Conservation (phyloP, 2,888 invertebrate genomes). For the Lydus trimaculatus region DNA sequence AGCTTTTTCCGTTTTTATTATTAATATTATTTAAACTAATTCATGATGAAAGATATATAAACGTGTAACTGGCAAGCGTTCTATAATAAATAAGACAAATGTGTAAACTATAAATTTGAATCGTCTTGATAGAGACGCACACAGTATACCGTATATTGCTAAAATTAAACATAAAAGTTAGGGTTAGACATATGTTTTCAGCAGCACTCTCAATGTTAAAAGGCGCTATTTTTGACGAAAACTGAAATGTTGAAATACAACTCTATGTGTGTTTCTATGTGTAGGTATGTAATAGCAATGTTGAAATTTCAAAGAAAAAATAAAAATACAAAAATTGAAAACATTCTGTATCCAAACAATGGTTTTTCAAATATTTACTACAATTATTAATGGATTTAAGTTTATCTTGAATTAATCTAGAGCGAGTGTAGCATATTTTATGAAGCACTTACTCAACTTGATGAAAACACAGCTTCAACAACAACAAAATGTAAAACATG, state of each 20-base stretch:
- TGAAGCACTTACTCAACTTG: background rate
- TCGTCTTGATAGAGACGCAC: slow-evolving; percentile 41
- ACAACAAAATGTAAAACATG: background rate
- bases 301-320: background rate
- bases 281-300: background rate
- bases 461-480: background rate
- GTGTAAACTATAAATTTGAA: slow-evolving; percentile 46
- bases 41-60: slow-evolving; percentile 55
- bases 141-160: slow-evolving; percentile 23
- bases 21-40: slow-evolving; percentile 49
- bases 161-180: slow-evolving; percentile 25
- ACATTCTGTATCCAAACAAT: background rate
- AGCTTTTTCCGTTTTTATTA: slow-evolving; percentile 33
- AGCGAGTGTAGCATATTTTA: background rate
- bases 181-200: slow-evolving; percentile 5
- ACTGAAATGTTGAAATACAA: slow-evolving; percentile 1
- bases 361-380: background rate
- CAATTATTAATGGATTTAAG: background rate
- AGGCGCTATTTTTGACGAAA: background rate
- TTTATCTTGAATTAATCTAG: background rate
- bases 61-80: slow-evolving; percentile 42
- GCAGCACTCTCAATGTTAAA: background rate
- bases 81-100: slow-evolving; percentile 49
- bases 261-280: background rate
- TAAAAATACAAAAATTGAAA: too few relatives aligned